Conservation (phyloP, 30 jellyfish, hydroid and myxozoan species). For the Pseudorhiza aurosa region DNA sequence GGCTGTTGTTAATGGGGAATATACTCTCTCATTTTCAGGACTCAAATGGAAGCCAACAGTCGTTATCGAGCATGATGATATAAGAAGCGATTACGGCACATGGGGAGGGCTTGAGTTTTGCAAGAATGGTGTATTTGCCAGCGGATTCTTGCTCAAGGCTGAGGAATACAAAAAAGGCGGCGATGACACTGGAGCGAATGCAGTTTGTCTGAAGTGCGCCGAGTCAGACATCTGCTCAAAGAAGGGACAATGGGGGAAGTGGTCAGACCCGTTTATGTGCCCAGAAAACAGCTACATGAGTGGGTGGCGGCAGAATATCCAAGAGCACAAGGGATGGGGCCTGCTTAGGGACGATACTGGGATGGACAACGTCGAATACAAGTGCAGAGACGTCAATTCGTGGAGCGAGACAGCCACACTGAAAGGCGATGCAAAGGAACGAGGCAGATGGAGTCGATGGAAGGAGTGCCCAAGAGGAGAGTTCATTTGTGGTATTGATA, state of each 20-base stretch:
- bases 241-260: slow-evolving; percentile 42
- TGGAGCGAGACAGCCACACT: slow-evolving; percentile 7
- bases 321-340: slow-evolving; percentile 27
- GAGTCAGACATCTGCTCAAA: slow-evolving; percentile 25
- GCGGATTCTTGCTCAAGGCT: slow-evolving; percentile 29
- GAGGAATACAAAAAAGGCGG: slow-evolving; percentile 4
- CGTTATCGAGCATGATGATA: background rate
- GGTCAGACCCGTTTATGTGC: slow-evolving; percentile 27
- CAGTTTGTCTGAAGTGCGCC: slow-evolving; percentile 36
- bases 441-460: slow-evolving; percentile 61
- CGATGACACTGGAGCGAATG: slow-evolving; percentile 71
- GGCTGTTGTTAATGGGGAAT: too few relatives aligned
- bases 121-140: slow-evolving; percentile 49
- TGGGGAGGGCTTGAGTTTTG: slow-evolving; percentile 56
- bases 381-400: slow-evolving; percentile 19
- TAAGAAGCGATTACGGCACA: slow-evolving; percentile 14
- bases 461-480: slow-evolving; percentile 47
- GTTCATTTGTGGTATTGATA: slow-evolving; percentile 54
- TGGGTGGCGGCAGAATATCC: slow-evolving; percentile 59
- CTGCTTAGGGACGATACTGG: slow-evolving; percentile 40
- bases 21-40: too few relatives aligned
- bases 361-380: slow-evolving; percentile 22
- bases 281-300: slow-evolving; percentile 15
- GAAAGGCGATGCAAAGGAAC: slow-evolving; percentile 15
- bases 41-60: slow-evolving; percentile 39